Evolutionary conservation across 92 coral and sea anemone species (phyloP), one percentile per base, ranked within the genome.

Genomic region (Hydrozoanthus gracilis): DNA sequence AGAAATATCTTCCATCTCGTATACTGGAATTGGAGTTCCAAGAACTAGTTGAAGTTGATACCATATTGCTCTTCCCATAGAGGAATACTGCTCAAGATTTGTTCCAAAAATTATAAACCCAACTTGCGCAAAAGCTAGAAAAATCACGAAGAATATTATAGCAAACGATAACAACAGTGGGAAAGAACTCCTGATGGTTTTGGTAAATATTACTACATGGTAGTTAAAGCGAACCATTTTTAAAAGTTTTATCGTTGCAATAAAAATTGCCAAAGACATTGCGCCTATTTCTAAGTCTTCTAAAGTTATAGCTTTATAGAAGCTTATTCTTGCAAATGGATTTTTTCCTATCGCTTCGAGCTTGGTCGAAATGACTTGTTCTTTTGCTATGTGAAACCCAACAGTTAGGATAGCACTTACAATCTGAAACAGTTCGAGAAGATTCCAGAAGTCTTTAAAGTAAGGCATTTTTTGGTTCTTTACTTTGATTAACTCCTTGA

Each of bases 101-200:
- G 74, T 46, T 80, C 85, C 85, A 62, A 80, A 80, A 6, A 65
- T 48, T 27, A 80, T 2, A 66, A 66, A 52, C 16, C 75, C 85
- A 80, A 65, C 72, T 17, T 80, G 73, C 10, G 85, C 85, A 80
- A 80, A 80, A 10, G 85, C 85, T 17, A 80, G 58, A 80, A 80
- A 80, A 6, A 80, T 3, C 6, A 80, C 60, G 8, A 49, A 64
- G 51, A 80, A 80, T 64, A 80, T 65, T 6, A 65, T 16, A 0
- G 73, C 85, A 62, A 80, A 80, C 6, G 85, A 80, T 15, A 80
- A 12, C 49, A 80, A 20, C 44, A 80, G 11, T 46, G 13, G 17
- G 18, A 45, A 47, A 3, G 85, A 80, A 15, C 66, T 80, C 51
- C 27, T 49, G 39, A 80, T 35, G 13, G 85, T 80, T 50, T 80